Percentiles rank a stretch among this genome's conserved stretches.
Evolutionary conservation across 64 coral and sea anemone genomes (phyloP).

Genomic region (Stylophora pistillata): DNA sequence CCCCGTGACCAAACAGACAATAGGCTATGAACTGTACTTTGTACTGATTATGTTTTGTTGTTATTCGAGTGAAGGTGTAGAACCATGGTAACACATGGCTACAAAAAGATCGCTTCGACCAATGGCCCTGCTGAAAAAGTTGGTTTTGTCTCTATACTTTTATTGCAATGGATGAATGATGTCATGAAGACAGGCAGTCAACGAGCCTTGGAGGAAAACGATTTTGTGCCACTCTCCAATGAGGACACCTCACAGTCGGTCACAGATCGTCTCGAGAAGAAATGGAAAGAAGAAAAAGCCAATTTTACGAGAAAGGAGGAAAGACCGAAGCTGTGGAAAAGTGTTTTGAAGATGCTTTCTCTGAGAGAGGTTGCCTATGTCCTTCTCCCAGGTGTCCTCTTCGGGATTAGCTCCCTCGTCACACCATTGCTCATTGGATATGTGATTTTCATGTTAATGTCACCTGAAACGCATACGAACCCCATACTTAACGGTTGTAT

Average conservation of each 20-base stretch:
- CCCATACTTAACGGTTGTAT: not conserved
- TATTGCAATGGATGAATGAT: slow-evolving; percentile 2
- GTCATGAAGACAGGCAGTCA: too few relatives aligned
- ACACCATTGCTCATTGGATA: too few relatives aligned
- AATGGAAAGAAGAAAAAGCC: not conserved
- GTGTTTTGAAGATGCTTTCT: not conserved
- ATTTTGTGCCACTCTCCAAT: too few relatives aligned
- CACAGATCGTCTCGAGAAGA: not conserved
- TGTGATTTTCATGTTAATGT: too few relatives aligned
- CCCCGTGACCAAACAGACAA: too few relatives aligned
- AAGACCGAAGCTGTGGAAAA: not conserved
- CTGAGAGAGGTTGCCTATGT: not conserved
- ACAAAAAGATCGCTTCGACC: not conserved
- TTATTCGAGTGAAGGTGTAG: not conserved
- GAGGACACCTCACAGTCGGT: too few relatives aligned
- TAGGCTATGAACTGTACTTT: too few relatives aligned
- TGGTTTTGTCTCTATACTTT: not conserved
- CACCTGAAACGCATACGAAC: not conserved
- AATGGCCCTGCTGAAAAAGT: not conserved
- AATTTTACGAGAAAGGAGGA: not conserved
- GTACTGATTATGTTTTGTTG: too few relatives aligned
- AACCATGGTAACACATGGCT: not conserved
- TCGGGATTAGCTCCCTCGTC: not conserved
- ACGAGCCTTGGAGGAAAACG: too few relatives aligned
- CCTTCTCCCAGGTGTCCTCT: not conserved